These are phyloP conservation scores for Epizoanthus ramosus DNA, from an alignment of 92 coral and sea anemone genomes.

Conservation along the genomic window DNA sequence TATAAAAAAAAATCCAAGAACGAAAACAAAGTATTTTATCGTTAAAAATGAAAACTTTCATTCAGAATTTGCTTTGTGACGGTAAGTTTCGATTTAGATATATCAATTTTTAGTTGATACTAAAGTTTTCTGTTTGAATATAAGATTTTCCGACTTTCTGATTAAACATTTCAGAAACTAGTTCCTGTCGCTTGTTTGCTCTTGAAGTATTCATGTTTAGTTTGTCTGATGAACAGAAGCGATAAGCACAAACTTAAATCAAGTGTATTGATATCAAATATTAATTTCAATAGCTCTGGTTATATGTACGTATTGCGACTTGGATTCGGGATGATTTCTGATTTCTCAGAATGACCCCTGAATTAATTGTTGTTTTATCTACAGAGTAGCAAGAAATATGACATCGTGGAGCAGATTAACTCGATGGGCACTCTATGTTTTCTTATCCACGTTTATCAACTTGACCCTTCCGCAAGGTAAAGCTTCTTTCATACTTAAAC, in stretches of 20 bases:
- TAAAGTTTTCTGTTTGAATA: conserved; percentile 8
- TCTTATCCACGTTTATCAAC: not conserved
- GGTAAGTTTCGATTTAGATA: conserved; percentile 10
- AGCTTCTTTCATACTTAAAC: too few species aligned
- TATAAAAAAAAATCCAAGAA: not conserved
- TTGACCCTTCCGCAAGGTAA: conserved; percentile 6
- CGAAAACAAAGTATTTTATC: not conserved
- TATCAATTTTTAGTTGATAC: conserved; percentile 7
- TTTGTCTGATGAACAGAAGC: not conserved
- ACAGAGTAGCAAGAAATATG: not conserved
- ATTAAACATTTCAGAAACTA: conserved; percentile 9
- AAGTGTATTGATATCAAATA: conserved; percentile 3
- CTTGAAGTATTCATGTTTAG: conserved; percentile 17
- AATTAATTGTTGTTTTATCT: not conserved
- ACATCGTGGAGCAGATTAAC: not conserved
- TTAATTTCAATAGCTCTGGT: not conserved
- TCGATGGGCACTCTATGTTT: conserved; percentile 8
- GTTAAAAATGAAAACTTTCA: not conserved
- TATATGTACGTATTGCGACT: not conserved
- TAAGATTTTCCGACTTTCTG: conserved; percentile 8
- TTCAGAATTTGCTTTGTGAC: not conserved
- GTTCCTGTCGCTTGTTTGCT: conserved; percentile 12
- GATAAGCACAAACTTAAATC: conserved; percentile 7
- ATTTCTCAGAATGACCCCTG: not conserved
- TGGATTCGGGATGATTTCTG: not conserved